A percentile compares a stretch with the other conserved stretches of the same genome.
These are phyloP conservation scores for Sebastes nivosus DNA, from an alignment of 2,797 vertebrate species.

Conservation along the genomic window DNA sequence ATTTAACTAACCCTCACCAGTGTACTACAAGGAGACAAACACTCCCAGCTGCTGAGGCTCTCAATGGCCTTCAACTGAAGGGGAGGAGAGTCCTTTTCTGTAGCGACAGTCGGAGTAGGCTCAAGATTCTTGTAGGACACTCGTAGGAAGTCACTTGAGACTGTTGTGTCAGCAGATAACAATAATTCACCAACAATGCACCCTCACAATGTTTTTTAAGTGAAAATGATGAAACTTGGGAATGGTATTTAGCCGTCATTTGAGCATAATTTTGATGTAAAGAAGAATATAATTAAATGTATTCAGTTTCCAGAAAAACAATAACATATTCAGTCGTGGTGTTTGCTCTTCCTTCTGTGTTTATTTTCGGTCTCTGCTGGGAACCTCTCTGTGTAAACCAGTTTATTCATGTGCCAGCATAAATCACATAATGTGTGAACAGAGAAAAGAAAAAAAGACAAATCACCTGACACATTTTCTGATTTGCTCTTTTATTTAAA, in stretches of 20 bases:
- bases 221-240: neutral
- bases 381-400: conserved; percentile 23
- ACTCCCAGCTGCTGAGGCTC: conserved; percentile 72
- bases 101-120: conserved; percentile 11
- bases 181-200: conserved; percentile 11
- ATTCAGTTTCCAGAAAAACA: neutral
- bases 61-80: conserved; percentile 64
- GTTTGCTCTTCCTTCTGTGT: neutral
- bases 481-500: conserved; percentile 54
- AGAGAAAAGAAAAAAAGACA: conserved; percentile 23
- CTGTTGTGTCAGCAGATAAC: conserved; percentile 44
- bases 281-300: neutral
- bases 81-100: conserved; percentile 63
- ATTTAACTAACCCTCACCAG: conserved; percentile 63
- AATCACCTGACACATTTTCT: conserved; percentile 50
- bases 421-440: conserved; percentile 30
- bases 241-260: neutral
- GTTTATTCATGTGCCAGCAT: conserved; percentile 12
- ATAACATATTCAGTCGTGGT: neutral
- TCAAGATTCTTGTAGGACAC: conserved; percentile 38
- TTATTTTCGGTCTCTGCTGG: conserved; percentile 46
- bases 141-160: conserved; percentile 62
- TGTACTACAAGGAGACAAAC: conserved; percentile 71
- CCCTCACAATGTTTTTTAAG: neutral
- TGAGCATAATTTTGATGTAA: neutral